Evolutionary conservation across 30 jellyfish, hydroid and myxozoan species (phyloP).

Genomic region (Aurelia aurita): DNA sequence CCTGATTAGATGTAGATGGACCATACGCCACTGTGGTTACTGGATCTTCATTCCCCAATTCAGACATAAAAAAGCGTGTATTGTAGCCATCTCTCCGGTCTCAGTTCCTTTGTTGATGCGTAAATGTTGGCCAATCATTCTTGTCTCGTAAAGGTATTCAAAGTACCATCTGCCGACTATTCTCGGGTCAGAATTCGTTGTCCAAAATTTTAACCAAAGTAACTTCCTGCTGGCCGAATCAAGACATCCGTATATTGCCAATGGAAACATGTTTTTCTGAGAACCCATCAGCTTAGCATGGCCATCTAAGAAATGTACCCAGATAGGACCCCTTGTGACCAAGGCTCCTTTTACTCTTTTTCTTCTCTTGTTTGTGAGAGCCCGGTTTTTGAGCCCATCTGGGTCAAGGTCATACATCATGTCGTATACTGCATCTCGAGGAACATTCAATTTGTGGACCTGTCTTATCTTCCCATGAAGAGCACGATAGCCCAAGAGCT

Average conservation of each 20-base stretch:
- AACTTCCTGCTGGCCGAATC: conserved; percentile 69
- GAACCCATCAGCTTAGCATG: conserved; percentile 70
- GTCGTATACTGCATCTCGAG: conserved; percentile 49
- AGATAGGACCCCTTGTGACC: conserved; percentile 46
- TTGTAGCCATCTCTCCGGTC: conserved; percentile 57
- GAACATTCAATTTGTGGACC: conserved; percentile 51
- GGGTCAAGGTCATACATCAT: conserved; percentile 54
- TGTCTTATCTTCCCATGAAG: conserved; percentile 50
- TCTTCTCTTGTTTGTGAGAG: conserved; percentile 8
- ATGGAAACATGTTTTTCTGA: conserved; percentile 33
- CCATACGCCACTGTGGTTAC: conserved; percentile 57
- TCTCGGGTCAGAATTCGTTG: conserved; percentile 48
- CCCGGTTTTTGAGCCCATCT: conserved; percentile 47
- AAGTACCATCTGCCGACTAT: conserved; percentile 57
- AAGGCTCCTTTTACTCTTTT: conserved; percentile 38
- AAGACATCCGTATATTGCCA: conserved; percentile 62
- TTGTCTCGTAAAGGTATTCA: conserved; percentile 41
- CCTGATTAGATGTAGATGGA: conserved; percentile 65
- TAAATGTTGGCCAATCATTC: conserved; percentile 11
- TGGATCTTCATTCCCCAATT: conserved; percentile 37
- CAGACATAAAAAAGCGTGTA: conserved; percentile 40
- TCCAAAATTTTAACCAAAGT: conserved; percentile 58
- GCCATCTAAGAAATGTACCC: conserved; percentile 49
- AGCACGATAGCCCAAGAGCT: conserved; percentile 60
- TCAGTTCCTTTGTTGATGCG: conserved; percentile 66